phyloP scores from a whole-genome alignment of 2,888 invertebrate species.

The Athalia circularis region DNA sequence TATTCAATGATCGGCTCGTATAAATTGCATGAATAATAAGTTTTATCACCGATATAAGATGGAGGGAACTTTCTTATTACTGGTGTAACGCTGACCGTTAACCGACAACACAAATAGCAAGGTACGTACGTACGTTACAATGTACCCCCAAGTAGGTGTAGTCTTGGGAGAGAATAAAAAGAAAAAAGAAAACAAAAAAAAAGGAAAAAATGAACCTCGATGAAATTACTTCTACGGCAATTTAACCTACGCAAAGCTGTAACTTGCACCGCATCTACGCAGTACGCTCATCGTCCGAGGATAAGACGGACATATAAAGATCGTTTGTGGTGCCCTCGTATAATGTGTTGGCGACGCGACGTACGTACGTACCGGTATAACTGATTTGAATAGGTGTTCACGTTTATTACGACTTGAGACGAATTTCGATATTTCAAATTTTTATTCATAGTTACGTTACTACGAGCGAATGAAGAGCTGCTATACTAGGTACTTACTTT shows the following conservation, averaged over 20 bases:
- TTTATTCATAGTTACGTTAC: not conserved
- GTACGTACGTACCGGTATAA: not conserved
- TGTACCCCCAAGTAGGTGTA: not conserved
- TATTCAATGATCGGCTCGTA: slow-evolving; percentile 55
- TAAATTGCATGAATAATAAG: slow-evolving; percentile 54
- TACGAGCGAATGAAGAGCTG: slow-evolving; percentile 2
- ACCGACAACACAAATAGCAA: slow-evolving; percentile 24
- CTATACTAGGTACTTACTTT: not conserved
- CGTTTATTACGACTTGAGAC: slow-evolving; percentile 20
- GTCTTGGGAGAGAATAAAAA: not conserved
- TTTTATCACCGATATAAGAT: slow-evolving; percentile 50
- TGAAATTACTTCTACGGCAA: slow-evolving; percentile 1
- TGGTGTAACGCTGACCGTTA: slow-evolving; percentile 25
- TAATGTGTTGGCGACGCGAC: slow-evolving; percentile 2
- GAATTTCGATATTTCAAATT: slow-evolving; percentile 27
- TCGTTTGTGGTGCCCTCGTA: not conserved
- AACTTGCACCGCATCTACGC: slow-evolving; percentile 9
- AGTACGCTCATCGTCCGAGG: slow-evolving; percentile 10
- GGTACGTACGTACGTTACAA: slow-evolving; percentile 2
- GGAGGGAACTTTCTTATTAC: slow-evolving; percentile 26
- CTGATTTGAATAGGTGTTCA: slow-evolving; percentile 9
- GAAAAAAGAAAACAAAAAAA: not conserved
- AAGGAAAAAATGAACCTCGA: not conserved
- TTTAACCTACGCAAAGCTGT: slow-evolving; percentile 34
- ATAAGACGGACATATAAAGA: not conserved